phyloP scores from a whole-genome alignment of 2,797 vertebrate genomes.

The Centroberyx gerrardi region DNA sequence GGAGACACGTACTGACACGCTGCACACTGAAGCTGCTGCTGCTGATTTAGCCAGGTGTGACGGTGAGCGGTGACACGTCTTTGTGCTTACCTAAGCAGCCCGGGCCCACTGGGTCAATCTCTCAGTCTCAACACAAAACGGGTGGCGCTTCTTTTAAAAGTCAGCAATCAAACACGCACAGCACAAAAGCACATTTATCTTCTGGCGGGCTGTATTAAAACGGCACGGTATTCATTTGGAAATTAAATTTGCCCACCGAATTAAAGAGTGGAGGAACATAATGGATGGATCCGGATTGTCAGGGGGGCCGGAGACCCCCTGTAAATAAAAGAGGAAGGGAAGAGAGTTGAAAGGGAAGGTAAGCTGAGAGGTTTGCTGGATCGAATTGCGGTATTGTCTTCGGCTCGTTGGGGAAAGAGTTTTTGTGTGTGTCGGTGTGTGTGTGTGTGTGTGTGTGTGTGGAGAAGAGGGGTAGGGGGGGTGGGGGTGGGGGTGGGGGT shows the following conservation, averaged over 20 bases:
- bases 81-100: slow-evolving; percentile 32
- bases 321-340: slow-evolving; percentile 71
- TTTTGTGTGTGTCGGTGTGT: slow-evolving; percentile 8
- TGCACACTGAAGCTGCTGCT: slow-evolving; percentile 18
- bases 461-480: not conserved
- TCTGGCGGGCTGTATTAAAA: slow-evolving; percentile 73
- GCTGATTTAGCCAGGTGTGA: slow-evolving; percentile 21
- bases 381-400: slow-evolving; percentile 78
- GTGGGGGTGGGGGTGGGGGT: slow-evolving; percentile 6
- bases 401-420: slow-evolving; percentile 66
- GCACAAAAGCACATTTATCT: slow-evolving; percentile 82
- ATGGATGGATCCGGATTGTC: slow-evolving; percentile 76
- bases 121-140: slow-evolving; percentile 65
- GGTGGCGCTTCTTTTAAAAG: slow-evolving; percentile 68
- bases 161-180: slow-evolving; percentile 74
- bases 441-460: slow-evolving; percentile 26
- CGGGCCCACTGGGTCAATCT: slow-evolving; percentile 55
- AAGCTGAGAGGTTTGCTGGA: slow-evolving; percentile 70
- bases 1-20: not conserved
- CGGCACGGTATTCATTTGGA: slow-evolving; percentile 77
- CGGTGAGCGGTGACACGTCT: slow-evolving; percentile 23
- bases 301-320: slow-evolving; percentile 42
- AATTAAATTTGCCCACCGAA: slow-evolving; percentile 84
- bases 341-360: slow-evolving; percentile 63
- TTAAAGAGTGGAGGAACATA: slow-evolving; percentile 81